These are phyloP conservation scores for Gymnogyps californianus DNA, from an alignment of 2,113 vertebrate species.

Conservation along the genomic window DNA sequence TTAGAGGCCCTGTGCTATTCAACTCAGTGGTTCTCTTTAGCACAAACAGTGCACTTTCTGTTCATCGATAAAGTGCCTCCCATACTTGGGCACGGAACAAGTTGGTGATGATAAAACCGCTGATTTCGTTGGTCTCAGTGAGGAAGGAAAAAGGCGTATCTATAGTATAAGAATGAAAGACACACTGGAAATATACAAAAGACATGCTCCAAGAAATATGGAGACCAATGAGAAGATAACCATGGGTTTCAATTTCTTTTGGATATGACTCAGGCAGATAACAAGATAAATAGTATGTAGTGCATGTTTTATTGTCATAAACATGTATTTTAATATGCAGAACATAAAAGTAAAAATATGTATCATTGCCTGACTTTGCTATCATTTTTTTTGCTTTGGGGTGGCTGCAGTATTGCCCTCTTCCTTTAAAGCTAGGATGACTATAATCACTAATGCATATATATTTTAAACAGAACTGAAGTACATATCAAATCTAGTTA, in stretches of 20 bases:
- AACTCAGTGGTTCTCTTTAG: not conserved
- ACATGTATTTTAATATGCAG: not conserved
- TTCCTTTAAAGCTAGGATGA: not conserved
- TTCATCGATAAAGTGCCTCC: not conserved
- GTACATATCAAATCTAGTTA: not conserved
- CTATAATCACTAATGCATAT: not conserved
- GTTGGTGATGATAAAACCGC: not conserved
- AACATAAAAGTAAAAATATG: not conserved
- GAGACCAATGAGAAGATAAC: not conserved
- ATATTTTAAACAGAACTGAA: not conserved
- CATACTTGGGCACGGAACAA: not conserved
- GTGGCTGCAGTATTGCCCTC: not conserved
- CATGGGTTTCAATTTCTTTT: not conserved
- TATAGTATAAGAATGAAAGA: not conserved
- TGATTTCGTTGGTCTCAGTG: not conserved
- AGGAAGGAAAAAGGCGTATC: rapidly evolving
- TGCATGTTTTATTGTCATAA: not conserved
- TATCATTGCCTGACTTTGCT: not conserved
- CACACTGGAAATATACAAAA: not conserved
- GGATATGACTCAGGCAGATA: not conserved
- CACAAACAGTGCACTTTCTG: not conserved
- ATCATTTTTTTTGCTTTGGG: not conserved
- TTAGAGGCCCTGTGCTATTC: not conserved
- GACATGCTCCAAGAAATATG: not conserved
- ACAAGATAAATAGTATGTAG: not conserved